A percentile compares a stretch with the other conserved stretches of the same genome.
Conservation (phyloP, 2,888 invertebrate species). For the Mythimna ferrago region DNA sequence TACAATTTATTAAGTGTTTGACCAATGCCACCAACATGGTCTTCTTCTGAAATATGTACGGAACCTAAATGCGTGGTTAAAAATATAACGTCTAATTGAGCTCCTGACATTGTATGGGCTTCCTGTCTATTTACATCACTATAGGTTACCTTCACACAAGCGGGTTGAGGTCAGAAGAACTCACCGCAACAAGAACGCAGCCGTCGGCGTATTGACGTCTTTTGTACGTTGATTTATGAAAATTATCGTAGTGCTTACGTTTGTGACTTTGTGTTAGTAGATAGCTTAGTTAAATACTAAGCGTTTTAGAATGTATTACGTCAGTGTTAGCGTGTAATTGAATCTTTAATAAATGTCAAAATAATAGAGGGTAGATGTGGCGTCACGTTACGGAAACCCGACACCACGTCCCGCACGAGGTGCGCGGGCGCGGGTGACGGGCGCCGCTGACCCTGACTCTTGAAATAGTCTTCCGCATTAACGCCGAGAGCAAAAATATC, state of each 20-base stretch:
- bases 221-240: conserved; percentile 61
- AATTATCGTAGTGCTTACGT: conserved; percentile 36
- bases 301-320: conserved; percentile 16
- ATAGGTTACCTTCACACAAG: conserved; percentile 86
- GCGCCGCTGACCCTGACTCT: conserved; percentile 88
- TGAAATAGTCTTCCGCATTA: conserved; percentile 91
- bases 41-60: conserved; percentile 12
- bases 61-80: conserved; percentile 58
- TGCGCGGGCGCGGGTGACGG: conserved; percentile 82
- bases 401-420: conserved; percentile 76
- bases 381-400: conserved; percentile 80
- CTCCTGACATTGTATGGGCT: conserved; percentile 86
- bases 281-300: conserved; percentile 15
- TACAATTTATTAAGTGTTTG: not conserved
- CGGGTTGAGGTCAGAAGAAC: conserved; percentile 86
- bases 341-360: conserved; percentile 3
- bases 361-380: conserved; percentile 68
- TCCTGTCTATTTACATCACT: conserved; percentile 88
- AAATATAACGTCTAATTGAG: conserved; percentile 67
- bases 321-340: not conserved
- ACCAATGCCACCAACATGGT: too few species aligned
- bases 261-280: conserved; percentile 20
- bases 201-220: conserved; percentile 52
- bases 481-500: conserved; percentile 88
- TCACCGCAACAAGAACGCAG: conserved; percentile 68